Evolutionary conservation across 2,888 invertebrate species (phyloP).

Genomic region (Choristoneura rosaceana): DNA sequence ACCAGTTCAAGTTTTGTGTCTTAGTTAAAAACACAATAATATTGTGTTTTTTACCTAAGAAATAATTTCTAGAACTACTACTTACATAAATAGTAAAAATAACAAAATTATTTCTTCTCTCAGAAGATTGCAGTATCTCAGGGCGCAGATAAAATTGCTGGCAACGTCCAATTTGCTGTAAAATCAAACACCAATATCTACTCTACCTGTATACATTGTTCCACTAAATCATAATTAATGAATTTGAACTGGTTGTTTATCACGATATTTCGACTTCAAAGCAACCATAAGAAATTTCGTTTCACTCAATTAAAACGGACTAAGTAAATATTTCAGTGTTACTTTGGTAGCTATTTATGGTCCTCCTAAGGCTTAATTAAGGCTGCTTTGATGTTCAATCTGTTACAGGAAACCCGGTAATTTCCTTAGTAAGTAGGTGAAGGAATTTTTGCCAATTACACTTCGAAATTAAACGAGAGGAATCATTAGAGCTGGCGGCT

Average conservation of each 20-base stretch:
- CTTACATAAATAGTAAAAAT: too few species aligned
- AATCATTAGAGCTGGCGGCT: slow-evolving; percentile 41
- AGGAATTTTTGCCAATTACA: slow-evolving; percentile 56
- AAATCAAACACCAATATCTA: neutral
- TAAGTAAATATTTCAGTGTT: slow-evolving; percentile 79
- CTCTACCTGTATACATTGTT: neutral
- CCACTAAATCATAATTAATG: slow-evolving; percentile 23
- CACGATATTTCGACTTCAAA: slow-evolving; percentile 61
- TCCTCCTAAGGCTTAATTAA: slow-evolving; percentile 80
- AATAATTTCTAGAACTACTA: too few species aligned
- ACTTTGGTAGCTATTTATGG: slow-evolving; percentile 77
- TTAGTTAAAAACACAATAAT: too few species aligned
- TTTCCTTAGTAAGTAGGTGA: slow-evolving; percentile 60
- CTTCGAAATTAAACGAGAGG: slow-evolving; percentile 42
- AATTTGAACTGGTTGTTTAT: slow-evolving; percentile 52
- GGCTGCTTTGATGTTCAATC: slow-evolving; percentile 82
- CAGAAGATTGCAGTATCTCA: too few species aligned
- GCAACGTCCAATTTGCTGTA: neutral
- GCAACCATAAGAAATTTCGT: slow-evolving; percentile 70
- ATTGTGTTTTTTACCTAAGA: too few species aligned
- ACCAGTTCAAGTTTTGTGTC: too few species aligned
- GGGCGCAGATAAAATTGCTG: neutral
- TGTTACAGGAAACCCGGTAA: slow-evolving; percentile 77
- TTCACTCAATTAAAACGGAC: slow-evolving; percentile 77
- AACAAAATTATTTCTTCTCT: too few species aligned